Percentiles rank a stretch among this genome's conserved stretches.
Conservation (phyloP, 2,797 vertebrate genomes). For the Chromobotia macracanthus region DNA sequence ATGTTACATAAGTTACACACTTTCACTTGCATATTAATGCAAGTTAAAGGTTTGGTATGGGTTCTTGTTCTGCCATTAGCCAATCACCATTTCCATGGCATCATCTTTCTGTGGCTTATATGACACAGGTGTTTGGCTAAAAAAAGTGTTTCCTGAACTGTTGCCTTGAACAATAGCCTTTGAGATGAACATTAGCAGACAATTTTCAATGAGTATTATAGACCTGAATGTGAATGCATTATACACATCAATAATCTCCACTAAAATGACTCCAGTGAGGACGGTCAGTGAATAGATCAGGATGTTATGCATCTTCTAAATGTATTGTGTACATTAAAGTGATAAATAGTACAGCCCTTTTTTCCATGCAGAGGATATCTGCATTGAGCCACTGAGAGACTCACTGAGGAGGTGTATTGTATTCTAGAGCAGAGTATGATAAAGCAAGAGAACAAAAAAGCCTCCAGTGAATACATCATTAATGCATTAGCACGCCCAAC, state of each 20-base stretch:
- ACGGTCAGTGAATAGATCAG: conserved; percentile 36
- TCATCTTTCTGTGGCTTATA: too few relatives aligned
- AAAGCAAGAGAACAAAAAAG: conserved; percentile 39
- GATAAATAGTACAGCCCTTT: conserved; percentile 11
- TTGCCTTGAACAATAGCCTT: background rate
- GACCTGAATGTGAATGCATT: conserved; percentile 7
- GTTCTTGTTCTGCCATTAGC: too few relatives aligned
- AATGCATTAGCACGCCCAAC: conserved; percentile 32
- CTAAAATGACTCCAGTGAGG: conserved; percentile 42
- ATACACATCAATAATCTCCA: conserved; percentile 24
- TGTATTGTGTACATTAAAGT: conserved; percentile 40
- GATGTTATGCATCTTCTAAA: too few relatives aligned
- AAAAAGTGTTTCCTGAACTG: too few relatives aligned
- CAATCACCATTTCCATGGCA: too few relatives aligned
- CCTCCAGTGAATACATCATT: conserved; percentile 21
- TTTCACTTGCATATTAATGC: too few relatives aligned
- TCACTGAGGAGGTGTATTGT: conserved; percentile 48
- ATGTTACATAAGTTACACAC: too few relatives aligned
- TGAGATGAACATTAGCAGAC: background rate
- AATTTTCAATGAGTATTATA: background rate
- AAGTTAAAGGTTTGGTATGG: too few relatives aligned
- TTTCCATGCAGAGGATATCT: conserved; percentile 16
- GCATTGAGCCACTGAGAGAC: background rate
- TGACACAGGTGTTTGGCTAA: too few relatives aligned
- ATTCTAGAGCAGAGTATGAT: conserved; percentile 5